Evolutionary conservation across 2,113 vertebrate genomes (phyloP).

Genomic region (Sialia sialis): DNA sequence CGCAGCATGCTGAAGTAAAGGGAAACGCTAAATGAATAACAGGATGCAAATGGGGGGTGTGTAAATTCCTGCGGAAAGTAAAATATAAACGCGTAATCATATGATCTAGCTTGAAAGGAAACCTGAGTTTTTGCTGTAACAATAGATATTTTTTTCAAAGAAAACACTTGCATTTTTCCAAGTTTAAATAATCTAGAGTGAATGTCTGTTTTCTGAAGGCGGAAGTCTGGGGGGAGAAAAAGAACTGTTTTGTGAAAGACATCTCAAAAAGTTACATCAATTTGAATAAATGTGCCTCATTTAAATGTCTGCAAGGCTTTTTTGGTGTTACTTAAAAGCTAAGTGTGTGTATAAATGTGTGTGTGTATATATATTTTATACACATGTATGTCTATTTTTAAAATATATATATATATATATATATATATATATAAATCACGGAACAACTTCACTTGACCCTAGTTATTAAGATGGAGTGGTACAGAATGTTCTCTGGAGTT

Average conservation of each 20-base stretch:
- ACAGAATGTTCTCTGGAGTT: background rate
- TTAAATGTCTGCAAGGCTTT: background rate
- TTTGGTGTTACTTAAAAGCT: background rate
- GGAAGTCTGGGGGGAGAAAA: background rate
- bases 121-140: constrained; percentile 77
- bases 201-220: constrained; percentile 55
- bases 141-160: constrained; percentile 82
- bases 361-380: too few relatives aligned
- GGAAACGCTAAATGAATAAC: constrained; percentile 82
- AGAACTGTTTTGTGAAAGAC: background rate
- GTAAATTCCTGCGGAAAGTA: constrained; percentile 86
- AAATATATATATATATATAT: too few relatives aligned
- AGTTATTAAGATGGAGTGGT: background rate
- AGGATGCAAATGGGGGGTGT: constrained; percentile 83
- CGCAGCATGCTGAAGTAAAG: constrained; percentile 50
- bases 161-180: constrained; percentile 76
- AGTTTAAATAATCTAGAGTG: constrained; percentile 73
- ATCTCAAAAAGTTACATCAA: background rate
- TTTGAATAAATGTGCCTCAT: background rate
- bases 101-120: constrained; percentile 84
- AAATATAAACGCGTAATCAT: constrained; percentile 83
- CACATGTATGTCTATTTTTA: too few relatives aligned
- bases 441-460: background rate
- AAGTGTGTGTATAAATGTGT: background rate
- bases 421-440: too few relatives aligned